Conservation (phyloP, 2,797 vertebrate genomes). For the Paramormyrops hopkinsi region DNA sequence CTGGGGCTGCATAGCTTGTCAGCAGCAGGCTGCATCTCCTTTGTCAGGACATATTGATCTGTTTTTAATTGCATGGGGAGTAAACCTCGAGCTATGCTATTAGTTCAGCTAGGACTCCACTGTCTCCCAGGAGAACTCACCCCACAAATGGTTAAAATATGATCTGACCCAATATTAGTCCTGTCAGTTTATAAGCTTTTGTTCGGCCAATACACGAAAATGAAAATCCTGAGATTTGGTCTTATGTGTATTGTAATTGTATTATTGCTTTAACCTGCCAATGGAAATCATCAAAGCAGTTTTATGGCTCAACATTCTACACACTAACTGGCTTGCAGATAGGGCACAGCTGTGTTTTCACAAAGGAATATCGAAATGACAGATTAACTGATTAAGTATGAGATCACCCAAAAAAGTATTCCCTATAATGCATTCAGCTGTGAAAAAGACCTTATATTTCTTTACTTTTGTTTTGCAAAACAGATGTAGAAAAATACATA, state of each 20-base stretch:
- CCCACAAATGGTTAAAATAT: constrained; percentile 25
- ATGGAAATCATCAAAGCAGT: constrained; percentile 47
- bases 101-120: constrained; percentile 20
- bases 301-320: constrained; percentile 49
- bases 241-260: constrained; percentile 53
- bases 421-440: not conserved
- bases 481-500: not conserved
- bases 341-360: constrained; percentile 32
- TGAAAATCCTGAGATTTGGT: constrained; percentile 45
- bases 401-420: not conserved
- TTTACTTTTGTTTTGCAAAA: not conserved
- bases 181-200: constrained; percentile 14
- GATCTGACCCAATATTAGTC: constrained; percentile 15
- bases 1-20: constrained; percentile 13
- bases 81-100: constrained; percentile 14
- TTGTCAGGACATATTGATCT: constrained; percentile 28
- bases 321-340: constrained; percentile 51
- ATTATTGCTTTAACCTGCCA: constrained; percentile 49
- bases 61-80: constrained; percentile 26
- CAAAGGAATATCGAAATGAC: not conserved
- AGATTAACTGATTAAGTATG: not conserved
- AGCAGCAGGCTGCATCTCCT: constrained; percentile 12
- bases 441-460: not conserved
- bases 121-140: not conserved
- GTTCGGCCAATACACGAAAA: constrained; percentile 34